Evolutionary conservation across 2,888 invertebrate species (phyloP), one percentile per base, ranked within the genome.

Genomic region (Caenorhabditis wallacei): DNA sequence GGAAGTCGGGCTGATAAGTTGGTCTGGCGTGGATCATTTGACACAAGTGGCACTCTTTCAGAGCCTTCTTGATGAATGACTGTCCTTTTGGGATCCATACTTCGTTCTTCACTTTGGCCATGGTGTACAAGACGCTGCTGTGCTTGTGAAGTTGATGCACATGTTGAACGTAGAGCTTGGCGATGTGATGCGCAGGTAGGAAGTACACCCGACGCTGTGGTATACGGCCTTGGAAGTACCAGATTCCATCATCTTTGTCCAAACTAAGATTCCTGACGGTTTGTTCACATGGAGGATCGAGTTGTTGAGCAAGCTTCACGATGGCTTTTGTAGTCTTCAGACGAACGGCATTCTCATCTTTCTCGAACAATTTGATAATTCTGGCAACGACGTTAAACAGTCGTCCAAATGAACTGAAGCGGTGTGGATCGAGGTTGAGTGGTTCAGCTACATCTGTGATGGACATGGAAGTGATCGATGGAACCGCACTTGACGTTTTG

Each of bases 11-110:
- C 61, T 90, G 90, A 18, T 84, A 72, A 13, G 78, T 64, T 0
- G 81, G 11, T 26, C 51, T 59, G 5, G 89, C 87, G 8, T 87
- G 83, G 4, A 78, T 59, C 8, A 82, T 82, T 10, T 84, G 70
- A 75, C 92, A 92, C 1, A 24, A 74, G 0, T 90, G 81, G 81
- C 92, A 92, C 0, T 86, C 84, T 7, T 71, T 53, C 1, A 91
- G 85, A 0, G 82, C 26, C 10, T 71, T 72, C 24, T 88, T 66
- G 0, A 91, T 88, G 20, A 81, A 82, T 26, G 87, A 70, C 53
- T 87, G 72, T 22, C 87, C 89, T 11, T 87, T 84, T 4, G 91
- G 37, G 3, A 91, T 89, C 92, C 91, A 92, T 69, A 85, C 92
- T 22, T 88, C 75, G 8, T 80, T 51, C 24, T 82, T 71, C 0